A percentile compares a stretch with the other conserved stretches of the same genome.
Evolutionary conservation across 2,888 invertebrate species (phyloP).

Genomic region (Amiota minor): DNA sequence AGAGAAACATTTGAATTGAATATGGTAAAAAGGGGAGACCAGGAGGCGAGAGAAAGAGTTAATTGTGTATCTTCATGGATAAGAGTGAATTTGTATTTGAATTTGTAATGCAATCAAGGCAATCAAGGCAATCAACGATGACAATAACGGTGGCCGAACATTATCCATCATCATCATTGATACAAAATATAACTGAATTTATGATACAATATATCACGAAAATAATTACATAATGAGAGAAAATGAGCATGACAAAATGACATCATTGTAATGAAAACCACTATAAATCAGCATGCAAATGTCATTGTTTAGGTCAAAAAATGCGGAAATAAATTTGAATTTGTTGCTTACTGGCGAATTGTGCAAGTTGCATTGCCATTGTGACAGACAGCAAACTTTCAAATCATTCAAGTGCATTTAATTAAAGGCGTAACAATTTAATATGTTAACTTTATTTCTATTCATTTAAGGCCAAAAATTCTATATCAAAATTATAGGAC

Average conservation of each 20-base stretch:
- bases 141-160: too few species aligned
- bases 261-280: too few species aligned
- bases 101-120: background rate
- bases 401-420: constrained; percentile 4
- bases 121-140: too few species aligned
- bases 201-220: constrained; percentile 13
- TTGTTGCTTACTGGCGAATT: background rate
- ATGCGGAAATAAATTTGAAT: background rate
- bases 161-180: too few species aligned
- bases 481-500: too few species aligned
- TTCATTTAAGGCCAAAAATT: too few species aligned
- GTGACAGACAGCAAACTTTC: background rate
- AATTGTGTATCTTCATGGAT: background rate
- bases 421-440: constrained; percentile 2
- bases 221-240: background rate
- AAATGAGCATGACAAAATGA: background rate
- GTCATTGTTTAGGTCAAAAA: too few species aligned
- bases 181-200: background rate
- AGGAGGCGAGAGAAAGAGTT: background rate
- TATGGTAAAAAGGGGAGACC: background rate
- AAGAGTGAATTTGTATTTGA: background rate
- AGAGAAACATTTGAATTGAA: too few species aligned
- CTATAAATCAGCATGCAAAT: too few species aligned
- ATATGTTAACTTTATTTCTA: too few species aligned
- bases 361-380: background rate